These are phyloP conservation scores for Tragelaphus eurycerus DNA, from an alignment of 2,797 vertebrate genomes.

Conservation along the genomic window DNA sequence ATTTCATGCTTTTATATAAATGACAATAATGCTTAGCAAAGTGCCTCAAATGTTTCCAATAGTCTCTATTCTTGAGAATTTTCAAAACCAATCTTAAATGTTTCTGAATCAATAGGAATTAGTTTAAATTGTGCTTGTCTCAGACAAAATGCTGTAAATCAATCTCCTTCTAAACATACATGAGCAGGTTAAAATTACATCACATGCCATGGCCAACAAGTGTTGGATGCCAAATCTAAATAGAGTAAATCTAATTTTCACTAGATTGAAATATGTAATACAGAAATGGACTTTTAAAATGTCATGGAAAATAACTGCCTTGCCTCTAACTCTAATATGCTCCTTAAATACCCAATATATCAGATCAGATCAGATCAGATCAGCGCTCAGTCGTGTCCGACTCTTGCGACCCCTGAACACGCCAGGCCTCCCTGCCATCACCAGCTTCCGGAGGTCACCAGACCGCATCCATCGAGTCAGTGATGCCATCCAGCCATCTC, in stretches of 20 bases:
- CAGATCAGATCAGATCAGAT: no score
- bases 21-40: constrained; percentile 51
- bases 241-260: constrained; percentile 74
- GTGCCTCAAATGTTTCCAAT: not conserved
- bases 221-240: constrained; percentile 71
- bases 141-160: constrained; percentile 75
- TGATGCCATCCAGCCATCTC: no score
- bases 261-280: constrained; percentile 68
- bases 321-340: not conserved
- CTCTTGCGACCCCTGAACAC: no score
- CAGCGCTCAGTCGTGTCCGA: no score
- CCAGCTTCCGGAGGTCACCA: no score
- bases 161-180: constrained; percentile 75
- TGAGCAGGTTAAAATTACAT: constrained; percentile 74
- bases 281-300: constrained; percentile 77
- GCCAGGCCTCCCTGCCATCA: no score
- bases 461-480: no score
- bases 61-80: constrained; percentile 52
- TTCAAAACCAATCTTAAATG: constrained; percentile 73
- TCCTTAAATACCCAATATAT: constrained; percentile 13
- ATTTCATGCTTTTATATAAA: not conserved
- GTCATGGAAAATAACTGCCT: constrained; percentile 69
- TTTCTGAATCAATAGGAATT: constrained; percentile 78
- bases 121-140: constrained; percentile 68
- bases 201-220: constrained; percentile 47